phyloP scores from a whole-genome alignment of 2,888 invertebrate genomes.

The Bombylius major region DNA sequence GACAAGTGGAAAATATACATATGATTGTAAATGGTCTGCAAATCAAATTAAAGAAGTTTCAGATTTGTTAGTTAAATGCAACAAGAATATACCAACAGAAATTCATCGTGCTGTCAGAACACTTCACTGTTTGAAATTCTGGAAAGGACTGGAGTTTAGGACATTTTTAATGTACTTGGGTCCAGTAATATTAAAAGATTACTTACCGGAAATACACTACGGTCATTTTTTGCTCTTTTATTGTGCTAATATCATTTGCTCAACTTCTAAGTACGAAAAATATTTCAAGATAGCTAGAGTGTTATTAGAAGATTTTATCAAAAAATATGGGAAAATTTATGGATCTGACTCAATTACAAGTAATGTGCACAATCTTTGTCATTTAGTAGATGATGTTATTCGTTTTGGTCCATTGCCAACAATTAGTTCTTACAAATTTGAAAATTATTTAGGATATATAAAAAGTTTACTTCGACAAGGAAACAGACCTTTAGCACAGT shows the following conservation, averaged over 20 bases:
- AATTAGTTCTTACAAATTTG: too few species aligned
- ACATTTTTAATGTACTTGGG: background rate
- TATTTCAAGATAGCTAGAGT: conserved; percentile 11
- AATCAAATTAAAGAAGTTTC: background rate
- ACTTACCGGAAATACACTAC: background rate
- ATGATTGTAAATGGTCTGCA: background rate
- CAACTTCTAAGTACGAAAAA: conserved; percentile 7
- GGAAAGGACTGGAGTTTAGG: background rate
- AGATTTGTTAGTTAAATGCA: background rate
- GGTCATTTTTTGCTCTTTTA: too few species aligned
- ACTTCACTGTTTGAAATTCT: background rate
- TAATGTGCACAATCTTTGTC: conserved; percentile 28
- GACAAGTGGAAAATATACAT: background rate
- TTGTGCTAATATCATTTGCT: background rate
- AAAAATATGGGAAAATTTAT: conserved; percentile 20
- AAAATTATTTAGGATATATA: too few species aligned
- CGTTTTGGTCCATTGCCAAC: too few species aligned
- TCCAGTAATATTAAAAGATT: background rate
- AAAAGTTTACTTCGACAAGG: conserved; percentile 15
- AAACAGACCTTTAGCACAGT: conserved; percentile 15
- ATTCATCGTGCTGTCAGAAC: background rate
- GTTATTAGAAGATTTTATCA: conserved; percentile 15
- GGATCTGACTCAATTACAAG: conserved; percentile 23
- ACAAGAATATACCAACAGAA: background rate
- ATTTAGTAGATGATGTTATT: too few species aligned